Percentiles rank a stretch among this genome's conserved stretches.
phyloP scores from a whole-genome alignment of 2,113 vertebrate genomes.

The Rhadina sibilatrix region DNA sequence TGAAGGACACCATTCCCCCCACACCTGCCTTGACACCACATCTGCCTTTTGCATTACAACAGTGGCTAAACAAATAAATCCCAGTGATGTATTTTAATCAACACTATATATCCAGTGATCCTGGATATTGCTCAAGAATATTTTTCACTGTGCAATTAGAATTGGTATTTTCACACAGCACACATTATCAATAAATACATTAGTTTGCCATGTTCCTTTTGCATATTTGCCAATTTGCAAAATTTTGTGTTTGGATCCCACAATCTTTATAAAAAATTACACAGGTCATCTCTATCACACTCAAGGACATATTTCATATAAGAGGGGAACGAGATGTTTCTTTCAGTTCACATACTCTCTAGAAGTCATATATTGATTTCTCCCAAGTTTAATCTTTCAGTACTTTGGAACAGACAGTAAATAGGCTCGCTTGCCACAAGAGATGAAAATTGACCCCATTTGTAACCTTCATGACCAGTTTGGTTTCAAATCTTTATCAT shows the following conservation, averaged over 20 bases:
- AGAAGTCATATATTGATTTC: slow-evolving; percentile 38
- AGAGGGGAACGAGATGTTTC: not conserved
- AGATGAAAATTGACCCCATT: not conserved
- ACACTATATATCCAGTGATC: rapidly evolving
- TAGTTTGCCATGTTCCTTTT: not conserved
- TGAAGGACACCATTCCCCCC: not conserved
- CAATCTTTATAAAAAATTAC: not conserved
- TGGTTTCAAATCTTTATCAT: not conserved
- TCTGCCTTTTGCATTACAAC: not conserved
- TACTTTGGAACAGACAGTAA: slow-evolving; percentile 25
- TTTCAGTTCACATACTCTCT: slow-evolving; percentile 3
- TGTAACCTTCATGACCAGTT: not conserved
- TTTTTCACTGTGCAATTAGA: not conserved
- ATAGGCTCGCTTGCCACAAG: not conserved
- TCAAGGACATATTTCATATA: not conserved
- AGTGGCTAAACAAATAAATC: not conserved
- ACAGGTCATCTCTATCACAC: not conserved
- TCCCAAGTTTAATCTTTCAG: slow-evolving; percentile 23
- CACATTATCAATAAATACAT: not conserved
- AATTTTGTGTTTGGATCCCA: not conserved
- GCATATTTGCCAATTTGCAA: not conserved
- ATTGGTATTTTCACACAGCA: not conserved
- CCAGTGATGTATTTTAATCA: not conserved
- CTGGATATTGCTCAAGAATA: not conserved
- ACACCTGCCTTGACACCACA: not conserved